Conservation (phyloP, 2,113 vertebrate genomes). For the Campylomormyrus numenius region DNA sequence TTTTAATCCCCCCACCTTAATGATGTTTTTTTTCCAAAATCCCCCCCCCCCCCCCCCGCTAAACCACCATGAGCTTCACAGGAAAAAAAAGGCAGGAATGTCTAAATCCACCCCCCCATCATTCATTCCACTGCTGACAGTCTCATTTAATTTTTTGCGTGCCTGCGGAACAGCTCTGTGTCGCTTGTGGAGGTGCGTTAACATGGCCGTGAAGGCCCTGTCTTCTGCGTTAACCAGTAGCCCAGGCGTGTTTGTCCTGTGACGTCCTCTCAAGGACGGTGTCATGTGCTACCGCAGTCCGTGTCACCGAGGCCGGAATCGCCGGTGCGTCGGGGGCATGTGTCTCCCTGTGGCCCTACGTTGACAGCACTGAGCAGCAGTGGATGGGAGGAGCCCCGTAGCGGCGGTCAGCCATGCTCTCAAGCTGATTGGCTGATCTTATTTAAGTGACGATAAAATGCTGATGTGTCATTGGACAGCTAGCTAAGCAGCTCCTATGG, state of each 20-base stretch:
- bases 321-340: not conserved
- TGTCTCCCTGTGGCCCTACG: not conserved
- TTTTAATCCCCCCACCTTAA: no score
- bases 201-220: not conserved
- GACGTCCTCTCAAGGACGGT: not conserved
- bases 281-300: not conserved
- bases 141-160: not conserved
- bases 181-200: not conserved
- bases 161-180: not conserved
- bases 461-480: not conserved
- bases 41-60: not conserved
- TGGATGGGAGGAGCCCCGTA: not conserved
- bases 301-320: not conserved
- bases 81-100: not conserved
- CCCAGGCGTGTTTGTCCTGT: not conserved
- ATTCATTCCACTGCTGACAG: not conserved
- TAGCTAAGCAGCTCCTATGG: not conserved
- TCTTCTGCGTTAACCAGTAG: not conserved
- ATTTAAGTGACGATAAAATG: not conserved
- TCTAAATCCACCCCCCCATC: not conserved
- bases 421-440: not conserved
- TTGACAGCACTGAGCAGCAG: not conserved
- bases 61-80: not conserved
- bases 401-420: not conserved
- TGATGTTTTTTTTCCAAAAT: no score